Evolutionary conservation across 2,113 vertebrate species (phyloP), one percentile per base, ranked within the genome.

Genomic region (Rhabdomys dilectus): DNA sequence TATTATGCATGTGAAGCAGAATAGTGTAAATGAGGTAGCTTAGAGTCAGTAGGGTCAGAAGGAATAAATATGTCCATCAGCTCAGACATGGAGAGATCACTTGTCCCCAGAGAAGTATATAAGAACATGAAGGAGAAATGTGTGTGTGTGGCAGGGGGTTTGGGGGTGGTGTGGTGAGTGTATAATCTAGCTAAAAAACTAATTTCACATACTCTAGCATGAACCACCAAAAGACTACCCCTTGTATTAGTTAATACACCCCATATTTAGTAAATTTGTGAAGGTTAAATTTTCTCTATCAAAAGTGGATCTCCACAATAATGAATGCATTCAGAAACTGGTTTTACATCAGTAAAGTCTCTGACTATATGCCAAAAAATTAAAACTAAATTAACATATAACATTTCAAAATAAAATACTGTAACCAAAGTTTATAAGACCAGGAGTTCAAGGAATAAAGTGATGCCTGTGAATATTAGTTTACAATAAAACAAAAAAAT

Each of bases 271-370:
- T 78, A 48, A 66, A 90, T 34, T 7, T 88, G 0, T 29, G 80
- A 94, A 78, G 29, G 24, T 31, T 80, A 87, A 22, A 51, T 87
- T 84, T 91, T 48, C n/a, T 88, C 81, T 96, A 80, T 42, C 39
- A 89, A 64, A 58, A 64, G n/a, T 58, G 39, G 64, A 88, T 80
- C 62, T 90, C 24, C 13, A 84, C 29, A 95, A 12, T 73, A n/a
- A 93, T 51, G 91, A 70, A 78, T 81, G 31, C 93, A 68, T 88
- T 19, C 2, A 75, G 85, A 91, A 93, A 72, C 51, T 88, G 2
- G 5, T 75, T 93, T 70, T 68, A 64, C 26, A 62, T 4, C 16
- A 88, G 80, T 58, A 82, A 96, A 72, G 5, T 19, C 22, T 56
- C 48, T 31, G 19, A 85, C 24, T 58, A 62, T 13, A 21, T 70